Evolutionary conservation across 2,113 vertebrate genomes (phyloP).

Genomic region (Plectropomus leopardus): DNA sequence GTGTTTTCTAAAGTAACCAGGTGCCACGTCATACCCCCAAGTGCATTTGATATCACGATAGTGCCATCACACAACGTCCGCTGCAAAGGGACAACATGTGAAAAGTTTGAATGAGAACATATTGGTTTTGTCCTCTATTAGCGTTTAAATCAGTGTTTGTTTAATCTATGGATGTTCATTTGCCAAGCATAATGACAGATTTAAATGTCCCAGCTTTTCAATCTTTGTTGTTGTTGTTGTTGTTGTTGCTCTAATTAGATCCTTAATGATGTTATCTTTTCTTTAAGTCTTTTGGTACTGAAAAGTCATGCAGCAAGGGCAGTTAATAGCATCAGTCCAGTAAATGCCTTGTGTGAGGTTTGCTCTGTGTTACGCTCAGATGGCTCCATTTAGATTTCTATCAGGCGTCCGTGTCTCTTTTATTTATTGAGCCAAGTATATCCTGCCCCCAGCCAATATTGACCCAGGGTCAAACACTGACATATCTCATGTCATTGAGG

Average conservation of each 20-base stretch:
- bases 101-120: too few species aligned
- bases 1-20: too few species aligned
- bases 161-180: background rate
- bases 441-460: constrained; percentile 45
- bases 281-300: background rate
- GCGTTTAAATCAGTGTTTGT: background rate
- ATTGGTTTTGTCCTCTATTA: too few species aligned
- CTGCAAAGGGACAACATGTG: too few species aligned
- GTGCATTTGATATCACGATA: too few species aligned
- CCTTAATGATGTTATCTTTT: background rate
- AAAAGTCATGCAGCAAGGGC: constrained; percentile 12
- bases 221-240: background rate
- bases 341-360: background rate
- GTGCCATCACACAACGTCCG: too few species aligned
- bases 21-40: too few species aligned
- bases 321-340: constrained; percentile 14
- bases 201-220: background rate
- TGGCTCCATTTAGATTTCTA: constrained; percentile 48
- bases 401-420: constrained; percentile 42
- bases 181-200: background rate
- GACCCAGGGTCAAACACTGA: constrained; percentile 49
- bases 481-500: constrained; percentile 17
- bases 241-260: background rate
- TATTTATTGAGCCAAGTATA: constrained; percentile 55
- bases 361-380: constrained; percentile 1